Evolutionary conservation across 37 sponge, comb jelly and placozoan genomes (phyloP).

Genomic region (Geodia barretti): DNA sequence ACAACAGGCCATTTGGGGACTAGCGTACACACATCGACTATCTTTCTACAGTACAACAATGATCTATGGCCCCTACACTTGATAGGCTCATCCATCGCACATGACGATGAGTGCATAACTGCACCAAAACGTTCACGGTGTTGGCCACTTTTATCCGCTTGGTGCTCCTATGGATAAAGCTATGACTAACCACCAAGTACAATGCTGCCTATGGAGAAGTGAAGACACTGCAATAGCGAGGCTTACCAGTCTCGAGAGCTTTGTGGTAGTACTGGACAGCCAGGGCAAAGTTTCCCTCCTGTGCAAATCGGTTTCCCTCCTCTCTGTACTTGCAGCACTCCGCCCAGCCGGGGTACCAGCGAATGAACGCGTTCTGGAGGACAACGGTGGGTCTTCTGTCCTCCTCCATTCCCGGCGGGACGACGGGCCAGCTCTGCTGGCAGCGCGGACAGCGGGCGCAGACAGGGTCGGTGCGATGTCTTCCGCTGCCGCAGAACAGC

Average conservation of each 20-base stretch:
- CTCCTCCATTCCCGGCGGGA: slow-evolving; percentile 9
- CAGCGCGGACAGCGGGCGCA: slow-evolving; percentile 34
- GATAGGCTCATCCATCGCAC: too few species aligned
- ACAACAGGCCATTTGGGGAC: neutral
- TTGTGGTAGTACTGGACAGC: slow-evolving; percentile 55
- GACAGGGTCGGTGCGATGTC: neutral
- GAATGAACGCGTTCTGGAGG: slow-evolving; percentile 39
- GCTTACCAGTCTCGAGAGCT: slow-evolving; percentile 58
- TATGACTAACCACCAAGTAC: neutral
- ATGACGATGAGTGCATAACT: neutral
- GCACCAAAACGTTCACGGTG: neutral
- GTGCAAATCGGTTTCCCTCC: slow-evolving; percentile 63
- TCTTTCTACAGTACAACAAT: too few species aligned
- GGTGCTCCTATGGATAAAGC: neutral
- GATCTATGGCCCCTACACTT: too few species aligned
- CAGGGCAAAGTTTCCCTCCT: slow-evolving; percentile 43
- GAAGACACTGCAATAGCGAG: slow-evolving; percentile 1
- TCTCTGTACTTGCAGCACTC: slow-evolving; percentile 31
- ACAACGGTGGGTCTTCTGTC: slow-evolving; percentile 43
- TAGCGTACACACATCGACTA: neutral
- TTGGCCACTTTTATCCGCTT: neutral
- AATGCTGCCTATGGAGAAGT: neutral
- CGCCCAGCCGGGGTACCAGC: slow-evolving; percentile 52
- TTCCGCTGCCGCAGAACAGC: too few species aligned
- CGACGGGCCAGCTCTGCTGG: slow-evolving; percentile 8